These are phyloP conservation scores for Marmota monax DNA, from an alignment of 2,113 vertebrate genomes.

Conservation along the genomic window DNA sequence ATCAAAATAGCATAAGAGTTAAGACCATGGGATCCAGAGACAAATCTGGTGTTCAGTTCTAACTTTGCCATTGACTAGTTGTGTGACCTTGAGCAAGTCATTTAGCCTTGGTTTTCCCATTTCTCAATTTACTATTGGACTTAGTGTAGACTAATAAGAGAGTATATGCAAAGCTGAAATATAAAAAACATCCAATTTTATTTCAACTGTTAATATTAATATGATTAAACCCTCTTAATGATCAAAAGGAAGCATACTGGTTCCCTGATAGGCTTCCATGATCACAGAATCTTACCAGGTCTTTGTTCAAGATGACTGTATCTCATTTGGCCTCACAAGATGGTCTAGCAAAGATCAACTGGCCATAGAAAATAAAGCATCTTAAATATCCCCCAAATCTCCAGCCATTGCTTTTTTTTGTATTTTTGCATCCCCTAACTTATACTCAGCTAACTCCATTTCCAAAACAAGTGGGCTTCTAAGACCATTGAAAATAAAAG, in stretches of 20 bases:
- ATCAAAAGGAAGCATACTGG: not conserved
- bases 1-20: not conserved
- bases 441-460: slow-evolving; percentile 69
- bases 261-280: not conserved
- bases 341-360: not conserved
- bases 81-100: not conserved
- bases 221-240: not conserved
- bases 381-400: not conserved
- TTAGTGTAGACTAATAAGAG: not conserved
- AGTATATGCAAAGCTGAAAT: not conserved
- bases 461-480: slow-evolving; percentile 79
- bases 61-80: not conserved
- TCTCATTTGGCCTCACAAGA: not conserved
- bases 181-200: not conserved
- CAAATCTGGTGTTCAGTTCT: slow-evolving; percentile 13
- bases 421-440: slow-evolving; percentile 44
- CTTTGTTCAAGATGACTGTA: not conserved
- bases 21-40: not conserved
- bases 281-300: not conserved
- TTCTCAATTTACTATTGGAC: not conserved
- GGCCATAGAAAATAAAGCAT: not conserved
- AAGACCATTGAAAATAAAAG: slow-evolving; percentile 81
- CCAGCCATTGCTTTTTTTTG: slow-evolving; percentile 44
- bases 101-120: not conserved
- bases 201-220: not conserved